These are phyloP conservation scores for Lucifuga dentata DNA, from an alignment of 2,113 vertebrate species.

Conservation along the genomic window DNA sequence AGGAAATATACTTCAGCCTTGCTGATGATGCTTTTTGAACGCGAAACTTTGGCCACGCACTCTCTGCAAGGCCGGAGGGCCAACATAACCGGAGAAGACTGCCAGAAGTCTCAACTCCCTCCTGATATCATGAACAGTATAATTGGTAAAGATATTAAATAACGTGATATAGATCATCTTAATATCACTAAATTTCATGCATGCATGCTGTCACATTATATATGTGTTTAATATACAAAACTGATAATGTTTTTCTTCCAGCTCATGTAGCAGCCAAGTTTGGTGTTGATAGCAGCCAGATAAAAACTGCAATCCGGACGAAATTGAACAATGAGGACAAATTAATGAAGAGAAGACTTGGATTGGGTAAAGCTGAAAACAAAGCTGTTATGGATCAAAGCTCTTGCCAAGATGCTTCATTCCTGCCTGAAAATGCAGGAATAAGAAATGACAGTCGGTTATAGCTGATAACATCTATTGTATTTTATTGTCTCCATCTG, in stretches of 20 bases:
- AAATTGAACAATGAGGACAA: slow-evolving; percentile 83
- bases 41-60: slow-evolving; percentile 80
- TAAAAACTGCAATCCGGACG: slow-evolving; percentile 78
- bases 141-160: slow-evolving; percentile 54
- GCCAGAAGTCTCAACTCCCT: slow-evolving; percentile 77
- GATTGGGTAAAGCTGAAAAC: slow-evolving; percentile 66
- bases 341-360: slow-evolving; percentile 80
- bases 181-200: background rate
- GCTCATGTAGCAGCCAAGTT: slow-evolving; percentile 76
- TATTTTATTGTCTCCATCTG: slow-evolving; percentile 14
- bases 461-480: slow-evolving; percentile 18
- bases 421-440: slow-evolving; percentile 43
- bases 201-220: background rate
- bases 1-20: slow-evolving; percentile 80
- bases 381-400: slow-evolving; percentile 44
- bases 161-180: background rate
- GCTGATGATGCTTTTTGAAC: slow-evolving; percentile 81
- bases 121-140: slow-evolving; percentile 76
- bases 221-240: background rate
- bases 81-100: slow-evolving; percentile 70
- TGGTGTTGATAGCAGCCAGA: slow-evolving; percentile 70
- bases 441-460: slow-evolving; percentile 49
- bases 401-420: slow-evolving; percentile 52
- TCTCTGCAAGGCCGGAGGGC: slow-evolving; percentile 78
- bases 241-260: slow-evolving; percentile 37